Conservation (phyloP, 1,140 invertebrate genomes). For the Lepidostoma basale region DNA sequence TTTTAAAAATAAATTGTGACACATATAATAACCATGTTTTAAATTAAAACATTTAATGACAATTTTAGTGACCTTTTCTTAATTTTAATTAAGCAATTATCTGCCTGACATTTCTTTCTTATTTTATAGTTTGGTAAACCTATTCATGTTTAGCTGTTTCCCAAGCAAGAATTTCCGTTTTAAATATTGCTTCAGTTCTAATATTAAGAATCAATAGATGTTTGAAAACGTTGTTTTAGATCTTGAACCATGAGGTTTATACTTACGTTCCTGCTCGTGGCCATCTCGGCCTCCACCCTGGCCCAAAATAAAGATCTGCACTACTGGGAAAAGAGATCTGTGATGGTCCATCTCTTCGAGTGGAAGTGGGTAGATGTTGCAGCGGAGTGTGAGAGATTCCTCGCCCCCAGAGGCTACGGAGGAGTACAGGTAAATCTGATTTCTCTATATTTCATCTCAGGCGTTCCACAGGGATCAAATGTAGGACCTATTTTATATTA, state of each 20-base stretch:
- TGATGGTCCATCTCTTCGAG: slow-evolving; percentile 81
- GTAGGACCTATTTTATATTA: too few relatives aligned
- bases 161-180: too few relatives aligned
- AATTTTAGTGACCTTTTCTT: too few relatives aligned
- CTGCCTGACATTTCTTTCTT: too few relatives aligned
- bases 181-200: background rate
- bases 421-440: slow-evolving; percentile 74
- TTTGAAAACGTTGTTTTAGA: background rate
- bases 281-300: background rate
- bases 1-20: too few relatives aligned
- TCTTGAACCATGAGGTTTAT: slow-evolving; percentile 20
- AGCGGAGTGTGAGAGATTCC: slow-evolving; percentile 79
- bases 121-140: too few relatives aligned
- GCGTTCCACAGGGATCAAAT: too few relatives aligned
- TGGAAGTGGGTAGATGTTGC: slow-evolving; percentile 88
- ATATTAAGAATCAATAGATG: background rate
- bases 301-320: slow-evolving; percentile 48
- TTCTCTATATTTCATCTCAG: too few relatives aligned
- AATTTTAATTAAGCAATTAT: too few relatives aligned
- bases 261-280: slow-evolving; percentile 20
- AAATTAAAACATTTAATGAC: too few relatives aligned
- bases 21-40: too few relatives aligned
- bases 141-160: too few relatives aligned
- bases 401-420: slow-evolving; percentile 75
- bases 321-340: slow-evolving; percentile 52